A percentile compares a stretch with the other conserved stretches of the same genome.
Conservation (phyloP, 2,888 invertebrate species). For the Masnerella sp. region DNA sequence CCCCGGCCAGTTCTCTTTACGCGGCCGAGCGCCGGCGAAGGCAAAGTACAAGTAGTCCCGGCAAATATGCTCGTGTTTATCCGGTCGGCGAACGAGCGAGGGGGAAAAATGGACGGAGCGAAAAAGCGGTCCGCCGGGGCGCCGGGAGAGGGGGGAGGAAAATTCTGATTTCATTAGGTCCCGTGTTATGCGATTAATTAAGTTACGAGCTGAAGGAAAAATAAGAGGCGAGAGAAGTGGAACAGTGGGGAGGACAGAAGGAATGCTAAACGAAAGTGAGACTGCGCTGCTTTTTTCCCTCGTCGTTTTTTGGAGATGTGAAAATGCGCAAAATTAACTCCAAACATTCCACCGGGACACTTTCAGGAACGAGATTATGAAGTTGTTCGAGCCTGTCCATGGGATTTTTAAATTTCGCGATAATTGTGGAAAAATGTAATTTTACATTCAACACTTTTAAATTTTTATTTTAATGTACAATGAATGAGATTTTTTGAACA, state of each 20-base stretch:
- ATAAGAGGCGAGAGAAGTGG: slow-evolving; percentile 68
- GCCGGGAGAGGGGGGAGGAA: slow-evolving; percentile 63
- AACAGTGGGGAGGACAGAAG: slow-evolving; percentile 49
- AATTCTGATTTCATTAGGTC: slow-evolving; percentile 78
- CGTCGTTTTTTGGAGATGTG: slow-evolving; percentile 47
- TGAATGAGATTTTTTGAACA: no score
- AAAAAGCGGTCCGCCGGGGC: slow-evolving; percentile 48
- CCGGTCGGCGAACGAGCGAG: slow-evolving; percentile 60
- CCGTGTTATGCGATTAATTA: slow-evolving; percentile 78
- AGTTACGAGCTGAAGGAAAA: slow-evolving; percentile 76
- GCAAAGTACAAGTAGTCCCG: slow-evolving; percentile 72
- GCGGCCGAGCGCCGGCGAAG: slow-evolving; percentile 35
- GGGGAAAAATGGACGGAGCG: slow-evolving; percentile 60
- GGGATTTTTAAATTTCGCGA: slow-evolving; percentile 23
- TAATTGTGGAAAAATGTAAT: slow-evolving; percentile 6
- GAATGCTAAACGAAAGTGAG: slow-evolving; percentile 54
- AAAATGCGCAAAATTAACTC: slow-evolving; percentile 69
- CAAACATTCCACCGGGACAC: slow-evolving; percentile 68
- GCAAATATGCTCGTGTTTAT: slow-evolving; percentile 75
- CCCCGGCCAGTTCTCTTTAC: slow-evolving; percentile 34
- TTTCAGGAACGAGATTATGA: slow-evolving; percentile 43
- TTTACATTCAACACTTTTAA: no score
- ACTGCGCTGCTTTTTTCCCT: slow-evolving; percentile 45
- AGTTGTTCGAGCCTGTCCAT: slow-evolving; percentile 25
- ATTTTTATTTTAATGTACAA: no score